Percentiles rank a stretch among this genome's conserved stretches.
Conservation (phyloP, 1,140 invertebrate genomes). For the Brachionus calyciflorus region DNA sequence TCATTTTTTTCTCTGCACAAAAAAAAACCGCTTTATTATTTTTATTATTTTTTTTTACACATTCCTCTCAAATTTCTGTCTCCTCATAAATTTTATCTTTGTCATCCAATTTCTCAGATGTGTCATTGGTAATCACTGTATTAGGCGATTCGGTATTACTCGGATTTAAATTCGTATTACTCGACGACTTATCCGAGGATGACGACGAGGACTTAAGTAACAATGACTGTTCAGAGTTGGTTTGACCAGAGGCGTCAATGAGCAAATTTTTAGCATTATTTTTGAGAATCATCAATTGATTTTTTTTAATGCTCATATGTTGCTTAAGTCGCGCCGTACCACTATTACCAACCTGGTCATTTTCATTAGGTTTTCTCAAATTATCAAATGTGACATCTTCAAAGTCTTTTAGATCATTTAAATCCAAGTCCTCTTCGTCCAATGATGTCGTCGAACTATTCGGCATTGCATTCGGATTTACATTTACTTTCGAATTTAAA, state of each 20-base stretch:
- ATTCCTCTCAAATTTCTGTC: slow-evolving; percentile 11
- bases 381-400: slow-evolving; percentile 45
- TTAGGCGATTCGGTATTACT: neutral
- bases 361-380: slow-evolving; percentile 30
- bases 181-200: neutral
- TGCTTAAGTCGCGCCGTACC: neutral
- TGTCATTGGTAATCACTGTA: neutral
- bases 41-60: neutral
- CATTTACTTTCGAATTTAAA: neutral
- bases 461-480: neutral
- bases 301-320: neutral
- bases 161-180: neutral
- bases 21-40: neutral
- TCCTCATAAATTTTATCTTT: slow-evolving; percentile 28
- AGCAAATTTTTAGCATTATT: slow-evolving; percentile 6
- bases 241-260: neutral
- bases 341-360: neutral
- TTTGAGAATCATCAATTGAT: neutral
- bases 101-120: neutral
- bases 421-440: slow-evolving; percentile 33
- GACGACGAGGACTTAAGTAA: slow-evolving; percentile 10
- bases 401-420: slow-evolving; percentile 44
- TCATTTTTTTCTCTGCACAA: too few relatives aligned
- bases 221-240: neutral
- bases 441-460: slow-evolving; percentile 30